Conservation (phyloP, 2,113 vertebrate species). For the Romanogobio albipinnatus region DNA sequence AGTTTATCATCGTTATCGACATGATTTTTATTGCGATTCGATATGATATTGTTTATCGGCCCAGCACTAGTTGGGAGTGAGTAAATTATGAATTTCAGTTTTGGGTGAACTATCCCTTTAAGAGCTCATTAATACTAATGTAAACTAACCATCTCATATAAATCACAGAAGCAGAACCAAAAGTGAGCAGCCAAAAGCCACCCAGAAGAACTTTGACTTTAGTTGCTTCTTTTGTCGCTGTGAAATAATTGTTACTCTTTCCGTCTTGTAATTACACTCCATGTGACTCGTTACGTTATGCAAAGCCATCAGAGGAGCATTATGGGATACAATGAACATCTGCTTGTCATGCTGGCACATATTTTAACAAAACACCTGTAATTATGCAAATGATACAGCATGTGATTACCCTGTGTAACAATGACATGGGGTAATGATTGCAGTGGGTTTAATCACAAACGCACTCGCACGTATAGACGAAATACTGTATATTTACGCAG, state of each 20-base stretch:
- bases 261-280: not conserved
- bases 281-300: slow-evolving; percentile 21
- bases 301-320: slow-evolving; percentile 15
- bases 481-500: slow-evolving; percentile 19
- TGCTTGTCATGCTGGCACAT: slow-evolving; percentile 17
- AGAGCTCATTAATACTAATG: not conserved
- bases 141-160: not conserved
- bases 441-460: slow-evolving; percentile 23
- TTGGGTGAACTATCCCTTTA: not conserved
- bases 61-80: not conserved
- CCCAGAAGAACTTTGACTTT: not conserved
- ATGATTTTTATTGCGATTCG: no score
- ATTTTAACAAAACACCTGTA: slow-evolving; percentile 37
- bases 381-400: slow-evolving; percentile 29
- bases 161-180: not conserved
- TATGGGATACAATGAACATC: slow-evolving; percentile 34
- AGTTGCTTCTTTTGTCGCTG: not conserved
- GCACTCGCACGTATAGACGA: not conserved
- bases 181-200: slow-evolving; percentile 3
- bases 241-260: slow-evolving; percentile 29
- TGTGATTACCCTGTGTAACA: slow-evolving; percentile 17
- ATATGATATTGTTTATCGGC: no score
- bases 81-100: not conserved
- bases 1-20: no score
- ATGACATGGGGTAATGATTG: slow-evolving; percentile 23